phyloP scores from a whole-genome alignment of 2,888 invertebrate species.

The Macaria notata region DNA sequence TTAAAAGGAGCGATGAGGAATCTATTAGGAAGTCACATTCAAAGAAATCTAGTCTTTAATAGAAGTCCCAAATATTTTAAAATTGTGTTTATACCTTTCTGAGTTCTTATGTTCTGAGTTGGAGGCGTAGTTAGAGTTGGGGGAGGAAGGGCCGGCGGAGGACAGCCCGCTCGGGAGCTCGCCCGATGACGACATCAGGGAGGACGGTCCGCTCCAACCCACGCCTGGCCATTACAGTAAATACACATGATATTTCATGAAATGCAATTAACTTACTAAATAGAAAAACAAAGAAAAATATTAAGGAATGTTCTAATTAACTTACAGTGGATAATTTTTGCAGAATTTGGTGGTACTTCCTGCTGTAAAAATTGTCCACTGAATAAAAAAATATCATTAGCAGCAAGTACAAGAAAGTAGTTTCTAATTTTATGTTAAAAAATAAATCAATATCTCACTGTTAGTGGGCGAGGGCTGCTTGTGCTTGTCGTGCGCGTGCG shows the following conservation, averaged over 20 bases:
- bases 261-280: no score
- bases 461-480: conserved; percentile 70
- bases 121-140: conserved; percentile 83
- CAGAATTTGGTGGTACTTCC: no score
- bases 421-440: no score
- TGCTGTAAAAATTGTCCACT: no score
- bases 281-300: no score
- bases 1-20: neutral
- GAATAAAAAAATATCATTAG: no score
- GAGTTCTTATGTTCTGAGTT: conserved; percentile 60
- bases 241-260: no score
- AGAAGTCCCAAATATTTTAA: neutral
- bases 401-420: no score
- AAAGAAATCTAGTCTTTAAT: conserved; percentile 4
- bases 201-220: conserved; percentile 94
- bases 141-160: conserved; percentile 91
- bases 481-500: conserved; percentile 78
- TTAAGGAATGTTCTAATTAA: no score
- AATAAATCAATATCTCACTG: conserved; percentile 47
- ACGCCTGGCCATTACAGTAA: conserved; percentile 46
- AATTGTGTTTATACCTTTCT: conserved; percentile 57
- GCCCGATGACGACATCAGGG: conserved; percentile 84
- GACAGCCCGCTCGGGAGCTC: conserved; percentile 84
- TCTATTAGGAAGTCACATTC: conserved; percentile 37
- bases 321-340: no score